These are phyloP conservation scores for Macaca nemestrina DNA, from an alignment of 2,113 vertebrate genomes.

Conservation along the genomic window DNA sequence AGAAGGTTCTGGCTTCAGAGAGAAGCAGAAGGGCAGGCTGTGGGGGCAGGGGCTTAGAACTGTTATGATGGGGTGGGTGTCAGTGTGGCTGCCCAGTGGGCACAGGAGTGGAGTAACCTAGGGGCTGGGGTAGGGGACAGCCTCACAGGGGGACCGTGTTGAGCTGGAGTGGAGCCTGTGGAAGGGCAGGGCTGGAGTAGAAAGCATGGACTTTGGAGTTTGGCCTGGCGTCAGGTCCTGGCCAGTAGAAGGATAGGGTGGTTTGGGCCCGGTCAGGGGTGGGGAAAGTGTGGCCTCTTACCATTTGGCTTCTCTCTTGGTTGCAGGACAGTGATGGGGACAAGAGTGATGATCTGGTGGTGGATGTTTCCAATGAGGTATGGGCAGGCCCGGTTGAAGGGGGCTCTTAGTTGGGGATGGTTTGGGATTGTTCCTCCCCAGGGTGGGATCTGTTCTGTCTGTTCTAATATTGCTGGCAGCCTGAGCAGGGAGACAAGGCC, in stretches of 20 bases:
- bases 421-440: background rate
- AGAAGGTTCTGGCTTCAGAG: background rate
- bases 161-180: no score
- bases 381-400: background rate
- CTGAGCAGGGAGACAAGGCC: background rate
- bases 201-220: no score
- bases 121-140: background rate
- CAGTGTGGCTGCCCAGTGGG: accelerated
- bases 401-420: background rate
- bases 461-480: accelerated
- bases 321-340: constrained; percentile 97
- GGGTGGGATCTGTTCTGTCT: background rate
- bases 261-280: accelerated
- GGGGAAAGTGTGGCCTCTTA: background rate
- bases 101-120: background rate
- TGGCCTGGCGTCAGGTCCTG: background rate
- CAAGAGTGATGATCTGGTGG: constrained; percentile 97
- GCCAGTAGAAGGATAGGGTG: background rate
- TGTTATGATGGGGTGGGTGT: background rate
- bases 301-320: accelerated
- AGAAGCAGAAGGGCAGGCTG: background rate
- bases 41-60: background rate
- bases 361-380: constrained; percentile 98
- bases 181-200: background rate
- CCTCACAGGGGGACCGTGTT: accelerated